Evolutionary conservation across 1,140 invertebrate species (phyloP).

Genomic region (Conus ventricosus): DNA sequence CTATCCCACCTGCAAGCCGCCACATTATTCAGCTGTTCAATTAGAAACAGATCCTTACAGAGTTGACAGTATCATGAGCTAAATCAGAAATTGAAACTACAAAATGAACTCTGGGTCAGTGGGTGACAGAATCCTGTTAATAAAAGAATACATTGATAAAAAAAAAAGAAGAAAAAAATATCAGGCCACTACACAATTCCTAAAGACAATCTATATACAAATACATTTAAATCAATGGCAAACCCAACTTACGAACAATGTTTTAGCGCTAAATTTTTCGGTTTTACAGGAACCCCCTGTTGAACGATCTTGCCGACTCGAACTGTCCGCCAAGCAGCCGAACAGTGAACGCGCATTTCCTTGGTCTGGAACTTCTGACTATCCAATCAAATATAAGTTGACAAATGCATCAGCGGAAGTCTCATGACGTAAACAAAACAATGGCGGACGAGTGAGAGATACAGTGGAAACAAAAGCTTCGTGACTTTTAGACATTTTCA

Average conservation of each 20-base stretch:
- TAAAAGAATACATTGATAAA: too few species aligned
- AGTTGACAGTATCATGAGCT: too few species aligned
- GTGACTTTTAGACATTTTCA: neutral
- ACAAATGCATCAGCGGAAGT: conserved; percentile 40
- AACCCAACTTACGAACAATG: neutral
- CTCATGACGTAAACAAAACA: conserved; percentile 45
- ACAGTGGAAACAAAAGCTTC: conserved; percentile 31
- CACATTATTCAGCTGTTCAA: too few species aligned
- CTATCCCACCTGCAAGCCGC: too few species aligned
- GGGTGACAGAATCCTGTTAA: too few species aligned
- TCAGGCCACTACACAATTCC: too few species aligned
- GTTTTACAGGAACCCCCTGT: neutral
- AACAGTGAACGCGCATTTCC: conserved; percentile 30
- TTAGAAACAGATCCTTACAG: too few species aligned
- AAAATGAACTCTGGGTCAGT: too few species aligned
- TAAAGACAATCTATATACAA: too few species aligned
- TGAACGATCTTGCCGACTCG: conserved; percentile 19
- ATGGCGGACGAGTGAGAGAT: conserved; percentile 35
- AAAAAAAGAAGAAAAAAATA: too few species aligned
- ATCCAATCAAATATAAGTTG: conserved; percentile 34
- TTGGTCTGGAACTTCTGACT: conserved; percentile 34
- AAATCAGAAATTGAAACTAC: too few species aligned
- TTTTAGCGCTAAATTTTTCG: neutral
- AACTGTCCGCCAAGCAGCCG: conserved; percentile 42
- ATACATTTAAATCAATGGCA: too few species aligned